Base-by-base conservation (phyloP, 2,888 invertebrate species). In the Pecten maximus region DNA sequence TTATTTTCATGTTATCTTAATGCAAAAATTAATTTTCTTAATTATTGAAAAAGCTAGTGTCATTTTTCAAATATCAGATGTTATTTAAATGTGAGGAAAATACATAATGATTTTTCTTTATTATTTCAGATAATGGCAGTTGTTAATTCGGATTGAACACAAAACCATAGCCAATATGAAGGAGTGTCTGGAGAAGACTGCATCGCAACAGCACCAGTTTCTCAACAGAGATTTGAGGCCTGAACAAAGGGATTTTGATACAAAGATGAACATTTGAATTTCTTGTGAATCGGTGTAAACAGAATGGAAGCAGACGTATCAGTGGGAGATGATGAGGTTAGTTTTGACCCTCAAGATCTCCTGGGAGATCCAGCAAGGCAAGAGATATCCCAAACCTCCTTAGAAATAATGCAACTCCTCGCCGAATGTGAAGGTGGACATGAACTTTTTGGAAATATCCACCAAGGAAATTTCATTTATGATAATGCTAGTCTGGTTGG, bases 401-500 rank as follows among this genome's bases (percentile, higher is more conserved):
- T 74, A 35, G 74, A 74, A 35, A 74, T 74, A 35, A 74, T 74
- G 74, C 74, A 74, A 6, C 74, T 74, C 28, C 74, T 74, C 12
- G 74, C 74, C 10, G 74, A 74, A 74, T 74, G 74, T 74, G 74
- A 74, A 35, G 74, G 74, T 35, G 74, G 74, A 74, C 74, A 35
- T 74, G 74, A 74, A 74, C 23, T 74, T 12, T 74, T 74, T 16
- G 74, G 74, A 74, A 74, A 74, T 16, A 74, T 74, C 28, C 74
- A 74, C 74, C 74, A 74, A 12, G 74, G 74, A 10, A 74, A 74
- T 74, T 74, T 74, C 8, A 74, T 74, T 35, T 74, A 74, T 28
- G 74, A 74, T 74, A 74, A 28, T 35, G 74, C 74, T 35, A 74
- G 74, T 74, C 74, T 74, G 28, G 74, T 74, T 35, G 74, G 74